Conservation (phyloP, 1,140 invertebrate genomes). For the Platyura marginata region DNA sequence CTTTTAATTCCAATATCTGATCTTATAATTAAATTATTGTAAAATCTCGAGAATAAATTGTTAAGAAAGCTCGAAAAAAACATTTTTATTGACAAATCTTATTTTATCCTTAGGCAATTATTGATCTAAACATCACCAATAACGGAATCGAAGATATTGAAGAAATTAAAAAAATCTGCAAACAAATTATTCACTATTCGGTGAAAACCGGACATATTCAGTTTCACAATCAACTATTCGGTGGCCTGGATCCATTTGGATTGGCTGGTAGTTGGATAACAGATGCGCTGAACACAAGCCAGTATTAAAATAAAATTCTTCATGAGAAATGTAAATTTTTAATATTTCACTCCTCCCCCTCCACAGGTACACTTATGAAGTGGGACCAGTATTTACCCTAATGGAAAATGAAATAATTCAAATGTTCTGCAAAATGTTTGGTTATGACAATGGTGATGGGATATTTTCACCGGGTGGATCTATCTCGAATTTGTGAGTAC, state of each 20-base stretch:
- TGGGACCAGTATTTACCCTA: slow-evolving; percentile 54
- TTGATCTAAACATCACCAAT: slow-evolving; percentile 30
- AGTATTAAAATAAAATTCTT: too few relatives aligned
- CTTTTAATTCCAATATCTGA: neutral
- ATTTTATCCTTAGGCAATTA: slow-evolving; percentile 22
- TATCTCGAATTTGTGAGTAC: slow-evolving; percentile 57
- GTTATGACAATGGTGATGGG: slow-evolving; percentile 44
- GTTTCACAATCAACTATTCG: slow-evolving; percentile 62
- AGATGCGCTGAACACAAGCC: slow-evolving; percentile 58
- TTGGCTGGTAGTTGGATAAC: slow-evolving; percentile 53
- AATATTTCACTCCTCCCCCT: neutral
- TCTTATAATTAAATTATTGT: neutral
- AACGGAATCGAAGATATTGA: slow-evolving; percentile 24
- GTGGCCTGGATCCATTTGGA: slow-evolving; percentile 51
- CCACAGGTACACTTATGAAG: slow-evolving; percentile 56
- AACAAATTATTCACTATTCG: slow-evolving; percentile 41
- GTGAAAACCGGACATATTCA: slow-evolving; percentile 51
- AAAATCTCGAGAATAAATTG: neutral
- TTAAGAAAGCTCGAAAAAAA: too few relatives aligned
- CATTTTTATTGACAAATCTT: neutral
- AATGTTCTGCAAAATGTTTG: slow-evolving; percentile 41
- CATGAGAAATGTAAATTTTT: too few relatives aligned
- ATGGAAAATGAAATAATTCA: slow-evolving; percentile 44
- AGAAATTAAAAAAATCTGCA: slow-evolving; percentile 32
- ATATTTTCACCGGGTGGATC: slow-evolving; percentile 72